Conservation (phyloP, 2,113 vertebrate genomes). For the Podilymbus podiceps region DNA sequence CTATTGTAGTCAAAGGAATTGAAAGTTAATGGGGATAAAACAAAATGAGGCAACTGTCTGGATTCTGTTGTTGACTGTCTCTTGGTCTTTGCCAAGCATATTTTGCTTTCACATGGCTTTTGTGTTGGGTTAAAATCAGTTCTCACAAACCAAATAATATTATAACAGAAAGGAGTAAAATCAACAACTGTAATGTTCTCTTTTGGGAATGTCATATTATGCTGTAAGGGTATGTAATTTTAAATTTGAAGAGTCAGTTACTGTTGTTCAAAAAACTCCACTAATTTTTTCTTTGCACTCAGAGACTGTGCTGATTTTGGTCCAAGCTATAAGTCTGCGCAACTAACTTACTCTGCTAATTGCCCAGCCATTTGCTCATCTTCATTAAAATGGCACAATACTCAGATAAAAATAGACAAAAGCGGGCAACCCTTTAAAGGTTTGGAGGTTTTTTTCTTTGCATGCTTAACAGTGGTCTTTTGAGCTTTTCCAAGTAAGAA, state of each 20-base stretch:
- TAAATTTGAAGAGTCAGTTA: background rate
- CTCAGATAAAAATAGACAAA: conserved; percentile 39
- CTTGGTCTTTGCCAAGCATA: background rate
- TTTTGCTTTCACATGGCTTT: background rate
- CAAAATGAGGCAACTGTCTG: background rate
- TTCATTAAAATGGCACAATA: conserved; percentile 35
- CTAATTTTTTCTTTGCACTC: background rate
- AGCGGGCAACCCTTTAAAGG: conserved; percentile 4
- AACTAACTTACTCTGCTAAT: background rate
- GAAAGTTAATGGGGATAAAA: background rate
- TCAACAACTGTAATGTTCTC: background rate
- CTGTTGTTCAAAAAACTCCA: background rate
- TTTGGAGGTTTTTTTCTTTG: background rate
- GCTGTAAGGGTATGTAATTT: background rate
- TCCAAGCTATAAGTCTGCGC: background rate
- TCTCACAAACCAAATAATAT: background rate
- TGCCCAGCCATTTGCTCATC: background rate
- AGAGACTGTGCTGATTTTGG: background rate
- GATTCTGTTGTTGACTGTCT: background rate
- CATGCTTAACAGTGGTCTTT: conserved; percentile 31
- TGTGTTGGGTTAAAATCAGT: background rate
- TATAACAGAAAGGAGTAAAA: background rate
- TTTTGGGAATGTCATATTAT: background rate
- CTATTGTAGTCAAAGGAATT: conserved; percentile 3
- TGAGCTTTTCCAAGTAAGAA: conserved; percentile 50